A percentile compares a stretch with the other conserved stretches of the same genome.
Conservation (phyloP, 2,113 vertebrate genomes). For the Sialia sialis region DNA sequence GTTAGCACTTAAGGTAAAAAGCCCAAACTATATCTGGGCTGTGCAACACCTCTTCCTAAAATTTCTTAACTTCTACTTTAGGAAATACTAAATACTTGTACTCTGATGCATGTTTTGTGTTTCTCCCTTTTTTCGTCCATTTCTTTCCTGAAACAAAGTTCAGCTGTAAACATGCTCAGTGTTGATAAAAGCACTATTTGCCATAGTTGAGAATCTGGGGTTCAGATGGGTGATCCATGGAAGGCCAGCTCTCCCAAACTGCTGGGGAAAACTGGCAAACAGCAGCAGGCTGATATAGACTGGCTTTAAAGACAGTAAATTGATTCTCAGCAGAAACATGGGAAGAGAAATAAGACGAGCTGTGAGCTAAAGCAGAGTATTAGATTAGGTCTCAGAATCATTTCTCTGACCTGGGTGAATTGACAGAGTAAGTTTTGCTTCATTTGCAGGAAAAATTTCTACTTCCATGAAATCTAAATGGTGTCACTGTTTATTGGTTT, state of each 20-base stretch:
- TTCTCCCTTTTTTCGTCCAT: neutral
- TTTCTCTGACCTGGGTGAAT: neutral
- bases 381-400: neutral
- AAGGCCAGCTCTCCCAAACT: neutral
- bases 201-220: neutral
- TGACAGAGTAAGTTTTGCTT: neutral
- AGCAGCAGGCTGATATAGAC: neutral
- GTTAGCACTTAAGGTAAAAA: neutral
- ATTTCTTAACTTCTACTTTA: neutral
- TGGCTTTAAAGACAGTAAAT: neutral
- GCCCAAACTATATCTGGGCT: neutral
- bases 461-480: neutral
- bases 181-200: neutral
- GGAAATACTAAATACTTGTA: neutral
- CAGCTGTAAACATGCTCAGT: neutral
- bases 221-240: neutral
- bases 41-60: neutral
- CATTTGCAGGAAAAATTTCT: neutral
- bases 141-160: neutral
- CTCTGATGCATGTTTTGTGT: neutral
- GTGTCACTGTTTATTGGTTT: neutral
- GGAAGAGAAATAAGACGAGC: neutral
- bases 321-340: neutral
- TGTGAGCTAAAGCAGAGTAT: neutral
- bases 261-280: neutral